A percentile compares a stretch with the other conserved stretches of the same genome.
Conservation (phyloP, 1,140 invertebrate genomes). For the Microplitis mediator region DNA sequence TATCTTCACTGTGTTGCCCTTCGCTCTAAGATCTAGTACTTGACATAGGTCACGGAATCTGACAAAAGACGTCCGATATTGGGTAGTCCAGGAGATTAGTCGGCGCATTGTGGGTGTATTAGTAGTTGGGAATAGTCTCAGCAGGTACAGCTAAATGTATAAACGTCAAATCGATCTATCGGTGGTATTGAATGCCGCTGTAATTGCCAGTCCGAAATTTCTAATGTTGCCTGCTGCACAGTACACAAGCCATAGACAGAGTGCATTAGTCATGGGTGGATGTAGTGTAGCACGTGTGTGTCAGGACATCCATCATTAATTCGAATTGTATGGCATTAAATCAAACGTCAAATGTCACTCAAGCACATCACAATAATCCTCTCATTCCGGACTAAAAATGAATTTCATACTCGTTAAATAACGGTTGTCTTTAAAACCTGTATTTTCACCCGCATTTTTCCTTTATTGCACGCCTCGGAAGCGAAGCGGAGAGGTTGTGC, state of each 20-base stretch:
- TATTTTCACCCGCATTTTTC: background rate
- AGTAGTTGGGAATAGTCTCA: too few species aligned
- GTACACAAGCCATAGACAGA: too few species aligned
- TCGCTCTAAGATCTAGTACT: too few species aligned
- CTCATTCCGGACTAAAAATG: background rate
- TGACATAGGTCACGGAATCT: too few species aligned
- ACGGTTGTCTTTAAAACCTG: background rate
- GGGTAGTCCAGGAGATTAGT: too few species aligned
- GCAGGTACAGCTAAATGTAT: too few species aligned
- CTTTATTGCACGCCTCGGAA: too few species aligned
- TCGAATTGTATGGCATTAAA: background rate
- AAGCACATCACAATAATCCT: background rate
- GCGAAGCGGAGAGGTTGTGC: too few species aligned
- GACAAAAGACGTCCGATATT: too few species aligned
- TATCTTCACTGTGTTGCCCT: too few species aligned
- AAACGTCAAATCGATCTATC: background rate
- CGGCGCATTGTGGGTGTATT: too few species aligned
- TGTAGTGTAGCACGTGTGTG: background rate
- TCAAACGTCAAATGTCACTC: background rate
- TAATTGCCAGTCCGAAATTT: constrained; percentile 1
- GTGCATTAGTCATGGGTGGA: background rate
- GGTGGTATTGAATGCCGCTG: background rate
- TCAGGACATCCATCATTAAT: constrained; percentile 15
- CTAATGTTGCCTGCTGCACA: background rate
- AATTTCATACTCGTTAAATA: background rate